A percentile compares a stretch with the other conserved stretches of the same genome.
These are phyloP conservation scores for Tupaia chinensis DNA, from an alignment of 2,113 vertebrate genomes.

Conservation along the genomic window DNA sequence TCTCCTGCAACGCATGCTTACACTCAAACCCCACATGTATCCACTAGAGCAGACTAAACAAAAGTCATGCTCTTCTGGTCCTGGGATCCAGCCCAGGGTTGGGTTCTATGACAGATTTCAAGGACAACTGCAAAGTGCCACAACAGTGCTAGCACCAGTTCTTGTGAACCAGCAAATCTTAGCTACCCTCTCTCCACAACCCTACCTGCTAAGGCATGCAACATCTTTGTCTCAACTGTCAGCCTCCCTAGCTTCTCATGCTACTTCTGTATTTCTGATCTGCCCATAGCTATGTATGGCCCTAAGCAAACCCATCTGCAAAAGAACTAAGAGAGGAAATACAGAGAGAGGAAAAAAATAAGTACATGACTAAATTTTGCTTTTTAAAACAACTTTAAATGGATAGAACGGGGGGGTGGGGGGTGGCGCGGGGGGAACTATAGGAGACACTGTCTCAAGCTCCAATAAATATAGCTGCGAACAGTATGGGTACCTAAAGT, in stretches of 20 bases:
- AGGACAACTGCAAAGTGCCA: neutral
- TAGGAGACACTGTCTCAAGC: neutral
- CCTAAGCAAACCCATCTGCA: neutral
- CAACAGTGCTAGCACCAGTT: neutral
- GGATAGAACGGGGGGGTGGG: neutral
- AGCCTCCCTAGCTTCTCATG: neutral
- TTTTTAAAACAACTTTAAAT: neutral
- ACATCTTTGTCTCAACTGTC: neutral
- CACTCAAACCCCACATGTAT: neutral
- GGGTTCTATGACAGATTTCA: neutral
- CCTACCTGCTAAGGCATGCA: neutral
- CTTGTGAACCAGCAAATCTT: slow-evolving; percentile 26
- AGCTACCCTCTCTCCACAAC: neutral
- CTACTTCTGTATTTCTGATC: neutral
- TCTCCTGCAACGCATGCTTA: neutral
- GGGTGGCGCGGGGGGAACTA: too few relatives aligned
- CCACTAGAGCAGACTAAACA: neutral
- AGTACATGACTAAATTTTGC: neutral
- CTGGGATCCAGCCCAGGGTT: neutral
- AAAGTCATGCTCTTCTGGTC: neutral
- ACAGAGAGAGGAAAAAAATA: neutral
- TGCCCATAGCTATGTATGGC: neutral
- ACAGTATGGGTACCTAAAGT: neutral
- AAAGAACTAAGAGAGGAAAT: neutral
- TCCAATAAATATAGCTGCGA: neutral